These are phyloP conservation scores for Drosophila eohydei DNA, from an alignment of 2,888 invertebrate species.

Conservation along the genomic window DNA sequence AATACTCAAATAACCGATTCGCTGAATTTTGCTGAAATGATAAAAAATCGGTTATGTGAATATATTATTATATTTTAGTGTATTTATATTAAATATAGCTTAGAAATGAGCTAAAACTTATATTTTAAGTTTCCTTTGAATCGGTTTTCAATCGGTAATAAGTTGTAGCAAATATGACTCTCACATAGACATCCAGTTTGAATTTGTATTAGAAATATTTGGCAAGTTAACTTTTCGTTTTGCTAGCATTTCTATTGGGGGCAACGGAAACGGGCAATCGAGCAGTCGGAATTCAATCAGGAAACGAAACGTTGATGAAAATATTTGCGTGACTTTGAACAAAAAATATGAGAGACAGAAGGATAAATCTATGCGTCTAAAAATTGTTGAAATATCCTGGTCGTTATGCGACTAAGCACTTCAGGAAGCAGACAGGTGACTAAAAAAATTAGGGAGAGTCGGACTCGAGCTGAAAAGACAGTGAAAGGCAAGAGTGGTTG, in stretches of 20 bases:
- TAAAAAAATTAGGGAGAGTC: conserved; percentile 24
- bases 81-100: too few relatives aligned
- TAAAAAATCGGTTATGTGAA: background rate
- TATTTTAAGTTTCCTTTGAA: background rate
- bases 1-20: background rate
- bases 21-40: background rate
- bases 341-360: conserved; percentile 30
- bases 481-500: background rate
- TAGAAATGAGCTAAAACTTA: too few relatives aligned
- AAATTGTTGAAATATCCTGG: conserved; percentile 55
- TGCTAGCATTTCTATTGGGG: conserved; percentile 11
- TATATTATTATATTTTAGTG: too few relatives aligned
- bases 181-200: background rate
- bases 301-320: conserved; percentile 76
- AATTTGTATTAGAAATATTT: conserved; percentile 22
- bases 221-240: conserved; percentile 13
- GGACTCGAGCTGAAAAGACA: conserved; percentile 10
- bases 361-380: conserved; percentile 52
- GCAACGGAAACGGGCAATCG: conserved; percentile 56
- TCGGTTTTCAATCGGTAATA: background rate
- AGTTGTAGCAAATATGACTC: background rate
- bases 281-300: conserved; percentile 68
- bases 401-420: conserved; percentile 24
- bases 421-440: conserved; percentile 56
- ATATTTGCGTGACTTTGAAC: conserved; percentile 64